Evolutionary conservation across 2,888 invertebrate genomes (phyloP).

Genomic region (Plagodis dolabraria): DNA sequence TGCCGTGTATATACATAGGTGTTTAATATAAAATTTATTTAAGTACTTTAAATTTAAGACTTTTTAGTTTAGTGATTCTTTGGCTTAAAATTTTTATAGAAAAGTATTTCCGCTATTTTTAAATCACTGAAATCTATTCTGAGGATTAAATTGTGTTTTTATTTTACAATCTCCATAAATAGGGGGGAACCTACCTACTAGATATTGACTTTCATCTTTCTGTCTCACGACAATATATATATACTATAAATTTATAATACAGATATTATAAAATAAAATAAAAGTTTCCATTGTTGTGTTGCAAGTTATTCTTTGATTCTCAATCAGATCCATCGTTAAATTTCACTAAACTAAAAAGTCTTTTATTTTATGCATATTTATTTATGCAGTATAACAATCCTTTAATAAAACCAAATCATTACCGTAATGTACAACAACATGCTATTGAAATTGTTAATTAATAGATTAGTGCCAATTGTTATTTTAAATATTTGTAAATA

Average conservation of each 20-base stretch:
- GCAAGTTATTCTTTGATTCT: no score
- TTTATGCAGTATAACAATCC: slow-evolving; percentile 29
- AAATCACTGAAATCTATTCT: no score
- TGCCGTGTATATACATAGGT: slow-evolving; percentile 74
- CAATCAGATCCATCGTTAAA: not conserved
- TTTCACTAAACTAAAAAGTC: slow-evolving; percentile 18
- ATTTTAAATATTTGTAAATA: slow-evolving; percentile 53
- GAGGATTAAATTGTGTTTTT: no score
- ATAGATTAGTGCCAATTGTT: slow-evolving; percentile 75
- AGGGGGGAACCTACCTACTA: no score
- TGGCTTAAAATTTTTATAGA: no score
- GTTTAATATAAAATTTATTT: slow-evolving; percentile 67
- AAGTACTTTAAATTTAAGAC: slow-evolving; percentile 29
- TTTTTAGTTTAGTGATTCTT: slow-evolving; percentile 19
- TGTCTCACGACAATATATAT: no score
- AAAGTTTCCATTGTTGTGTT: no score
- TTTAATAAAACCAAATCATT: slow-evolving; percentile 72
- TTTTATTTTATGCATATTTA: slow-evolving; percentile 20
- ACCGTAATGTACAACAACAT: slow-evolving; percentile 82
- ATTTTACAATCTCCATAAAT: no score
- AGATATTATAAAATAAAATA: no score
- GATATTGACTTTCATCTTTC: no score
- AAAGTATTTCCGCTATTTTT: no score
- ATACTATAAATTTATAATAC: no score
- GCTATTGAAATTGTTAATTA: slow-evolving; percentile 49